phyloP scores from a whole-genome alignment of 2,797 vertebrate genomes.

The Peromyscus aztecus region DNA sequence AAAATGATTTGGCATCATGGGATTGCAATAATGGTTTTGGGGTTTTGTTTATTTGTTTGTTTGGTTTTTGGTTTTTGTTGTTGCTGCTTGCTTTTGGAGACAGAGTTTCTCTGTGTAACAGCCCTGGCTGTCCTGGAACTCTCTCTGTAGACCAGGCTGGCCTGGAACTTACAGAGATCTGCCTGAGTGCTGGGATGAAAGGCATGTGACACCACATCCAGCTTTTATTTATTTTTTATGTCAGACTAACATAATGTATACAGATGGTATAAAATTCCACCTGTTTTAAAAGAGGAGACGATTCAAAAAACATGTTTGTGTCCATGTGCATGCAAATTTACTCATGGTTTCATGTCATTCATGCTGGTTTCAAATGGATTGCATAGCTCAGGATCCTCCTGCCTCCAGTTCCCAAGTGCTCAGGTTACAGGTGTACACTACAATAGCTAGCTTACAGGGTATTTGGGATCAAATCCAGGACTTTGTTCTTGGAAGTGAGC shows the following conservation, averaged over 20 bases:
- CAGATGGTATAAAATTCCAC: not conserved
- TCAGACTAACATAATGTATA: not conserved
- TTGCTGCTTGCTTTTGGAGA: not conserved
- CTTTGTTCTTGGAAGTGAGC: not conserved
- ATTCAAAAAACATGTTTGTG: not conserved
- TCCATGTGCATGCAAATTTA: accelerated
- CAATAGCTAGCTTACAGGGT: not conserved
- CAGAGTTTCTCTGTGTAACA: not conserved
- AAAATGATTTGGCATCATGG: not conserved
- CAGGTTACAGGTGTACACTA: not conserved
- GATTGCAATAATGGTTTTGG: not conserved
- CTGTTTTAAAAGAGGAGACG: not conserved
- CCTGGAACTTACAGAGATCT: not conserved
- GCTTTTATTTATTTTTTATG: slow-evolving; percentile 34
- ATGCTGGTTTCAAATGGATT: not conserved
- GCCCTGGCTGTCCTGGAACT: not conserved
- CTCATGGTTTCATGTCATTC: not conserved
- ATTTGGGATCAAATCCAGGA: not conserved
- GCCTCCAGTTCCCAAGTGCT: too few relatives aligned
- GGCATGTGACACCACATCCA: not conserved
- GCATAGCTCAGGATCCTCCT: not conserved
- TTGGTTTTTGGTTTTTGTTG: not conserved
- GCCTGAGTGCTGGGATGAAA: not conserved
- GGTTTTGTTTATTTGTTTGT: not conserved
- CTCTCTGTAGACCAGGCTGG: not conserved